phyloP scores from a whole-genome alignment of 2,113 vertebrate genomes.

The Diadophis punctatus region DNA sequence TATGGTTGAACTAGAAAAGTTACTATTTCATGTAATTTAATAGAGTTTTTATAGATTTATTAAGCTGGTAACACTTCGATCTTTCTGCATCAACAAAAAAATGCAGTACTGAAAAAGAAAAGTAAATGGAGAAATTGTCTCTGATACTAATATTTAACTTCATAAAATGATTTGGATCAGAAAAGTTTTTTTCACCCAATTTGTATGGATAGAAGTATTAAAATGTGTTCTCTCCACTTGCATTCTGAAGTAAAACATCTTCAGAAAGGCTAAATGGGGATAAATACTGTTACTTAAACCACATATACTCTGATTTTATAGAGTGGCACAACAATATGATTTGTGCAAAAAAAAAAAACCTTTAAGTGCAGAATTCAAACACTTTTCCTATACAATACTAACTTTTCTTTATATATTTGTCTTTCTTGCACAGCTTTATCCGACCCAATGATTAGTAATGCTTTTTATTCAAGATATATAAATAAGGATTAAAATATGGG shows the following conservation, averaged over 20 bases:
- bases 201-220: background rate
- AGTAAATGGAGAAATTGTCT: background rate
- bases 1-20: background rate
- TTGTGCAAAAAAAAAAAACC: background rate
- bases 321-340: background rate
- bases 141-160: background rate
- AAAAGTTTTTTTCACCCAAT: background rate
- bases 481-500: background rate
- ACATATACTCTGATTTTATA: background rate
- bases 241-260: background rate
- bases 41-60: background rate
- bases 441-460: background rate
- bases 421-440: background rate
- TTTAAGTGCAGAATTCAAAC: background rate
- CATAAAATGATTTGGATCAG: background rate
- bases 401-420: background rate
- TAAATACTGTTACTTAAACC: background rate
- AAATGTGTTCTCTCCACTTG: background rate
- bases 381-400: background rate
- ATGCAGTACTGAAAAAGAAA: background rate
- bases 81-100: background rate
- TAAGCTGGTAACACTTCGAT: background rate
- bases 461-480: background rate
- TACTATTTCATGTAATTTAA: slow-evolving; percentile 1
- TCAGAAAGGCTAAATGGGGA: background rate